These are phyloP conservation scores for Smittia sp. DNA, from an alignment of 2,888 invertebrate species.

Conservation along the genomic window DNA sequence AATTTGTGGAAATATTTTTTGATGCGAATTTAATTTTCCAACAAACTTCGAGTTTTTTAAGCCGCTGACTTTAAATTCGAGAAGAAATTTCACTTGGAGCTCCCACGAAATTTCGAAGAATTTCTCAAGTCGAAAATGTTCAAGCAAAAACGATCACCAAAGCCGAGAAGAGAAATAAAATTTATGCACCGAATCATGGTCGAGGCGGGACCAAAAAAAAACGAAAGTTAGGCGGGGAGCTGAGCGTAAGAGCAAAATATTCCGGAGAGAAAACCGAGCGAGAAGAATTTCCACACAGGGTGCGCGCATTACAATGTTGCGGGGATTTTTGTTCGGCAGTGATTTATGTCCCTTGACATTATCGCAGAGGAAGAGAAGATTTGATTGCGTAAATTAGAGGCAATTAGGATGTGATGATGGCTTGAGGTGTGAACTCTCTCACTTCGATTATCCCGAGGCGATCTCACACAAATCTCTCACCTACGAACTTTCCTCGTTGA, in stretches of 20 bases:
- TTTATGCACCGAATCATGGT: constrained; percentile 9
- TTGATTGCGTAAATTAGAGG: too few species aligned
- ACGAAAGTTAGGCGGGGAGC: constrained; percentile 32
- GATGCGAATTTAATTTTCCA: too few species aligned
- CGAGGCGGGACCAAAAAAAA: constrained; percentile 34
- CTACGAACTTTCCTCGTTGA: background rate
- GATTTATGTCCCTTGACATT: too few species aligned
- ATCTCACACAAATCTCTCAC: background rate
- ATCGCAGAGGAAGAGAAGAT: too few species aligned
- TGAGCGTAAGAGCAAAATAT: constrained; percentile 20
- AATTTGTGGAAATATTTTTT: too few species aligned
- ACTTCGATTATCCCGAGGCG: background rate
- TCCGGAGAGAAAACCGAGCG: constrained; percentile 33
- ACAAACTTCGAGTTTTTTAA: background rate
- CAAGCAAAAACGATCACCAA: constrained; percentile 9
- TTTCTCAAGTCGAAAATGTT: background rate
- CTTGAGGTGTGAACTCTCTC: background rate
- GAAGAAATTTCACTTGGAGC: background rate
- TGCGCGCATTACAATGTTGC: constrained; percentile 23
- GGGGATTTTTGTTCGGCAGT: too few species aligned
- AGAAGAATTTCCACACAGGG: constrained; percentile 28
- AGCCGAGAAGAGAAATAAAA: background rate
- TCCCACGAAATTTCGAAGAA: background rate
- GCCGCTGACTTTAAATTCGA: background rate
- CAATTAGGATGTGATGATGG: too few species aligned